Evolutionary conservation across 2,888 invertebrate genomes (phyloP).

Genomic region (Lasioglossum figueresi): DNA sequence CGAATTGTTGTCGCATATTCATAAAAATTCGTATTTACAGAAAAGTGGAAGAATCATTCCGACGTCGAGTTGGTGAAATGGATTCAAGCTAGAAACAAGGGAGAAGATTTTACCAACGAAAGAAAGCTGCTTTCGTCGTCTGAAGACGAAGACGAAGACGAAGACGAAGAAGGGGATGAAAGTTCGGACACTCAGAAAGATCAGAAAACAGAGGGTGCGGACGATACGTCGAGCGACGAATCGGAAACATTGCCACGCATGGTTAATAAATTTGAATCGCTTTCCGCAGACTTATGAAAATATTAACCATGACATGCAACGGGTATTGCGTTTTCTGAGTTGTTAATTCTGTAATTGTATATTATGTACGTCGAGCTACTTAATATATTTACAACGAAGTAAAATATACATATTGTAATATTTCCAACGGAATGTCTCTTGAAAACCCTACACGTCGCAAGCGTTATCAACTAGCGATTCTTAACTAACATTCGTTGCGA

Average conservation of each 20-base stretch:
- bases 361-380: conserved; percentile 15
- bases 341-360: conserved; percentile 42
- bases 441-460: conserved; percentile 51
- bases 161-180: conserved; percentile 76
- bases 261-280: conserved; percentile 85
- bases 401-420: conserved; percentile 16
- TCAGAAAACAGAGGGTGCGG: conserved; percentile 53
- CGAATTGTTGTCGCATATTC: not conserved
- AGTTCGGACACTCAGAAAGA: conserved; percentile 31
- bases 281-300: conserved; percentile 75
- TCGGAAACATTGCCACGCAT: conserved; percentile 75
- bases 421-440: conserved; percentile 38
- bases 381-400: conserved; percentile 54
- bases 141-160: conserved; percentile 77
- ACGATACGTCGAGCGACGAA: conserved; percentile 68
- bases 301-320: not conserved
- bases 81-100: conserved; percentile 87
- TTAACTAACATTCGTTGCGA: conserved; percentile 25
- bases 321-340: conserved; percentile 6
- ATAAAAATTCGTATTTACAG: conserved; percentile 80
- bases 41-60: conserved; percentile 86
- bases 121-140: conserved; percentile 67
- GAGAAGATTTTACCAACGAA: conserved; percentile 67
- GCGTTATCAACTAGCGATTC: conserved; percentile 41
- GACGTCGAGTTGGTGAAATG: conserved; percentile 88